These are phyloP conservation scores for Emydocephalus ijimae DNA, from an alignment of 2,113 vertebrate genomes.

Conservation along the genomic window DNA sequence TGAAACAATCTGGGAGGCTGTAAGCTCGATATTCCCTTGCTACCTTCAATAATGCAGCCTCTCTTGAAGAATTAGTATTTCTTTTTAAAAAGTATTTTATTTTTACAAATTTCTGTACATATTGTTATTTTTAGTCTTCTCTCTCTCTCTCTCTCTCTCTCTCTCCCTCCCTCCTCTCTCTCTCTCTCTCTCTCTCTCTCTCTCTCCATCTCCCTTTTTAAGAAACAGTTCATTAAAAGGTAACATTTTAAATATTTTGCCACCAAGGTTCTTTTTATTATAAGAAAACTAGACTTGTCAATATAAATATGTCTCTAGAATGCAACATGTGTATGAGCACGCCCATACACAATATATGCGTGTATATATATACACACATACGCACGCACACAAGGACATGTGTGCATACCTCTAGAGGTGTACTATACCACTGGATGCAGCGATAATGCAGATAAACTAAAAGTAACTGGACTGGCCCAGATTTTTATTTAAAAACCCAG, in stretches of 20 bases:
- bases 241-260: slow-evolving; percentile 70
- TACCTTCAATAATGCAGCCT: slow-evolving; percentile 64
- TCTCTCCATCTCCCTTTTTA: slow-evolving; percentile 48
- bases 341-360: slow-evolving; percentile 40
- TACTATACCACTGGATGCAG: slow-evolving; percentile 39
- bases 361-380: slow-evolving; percentile 20
- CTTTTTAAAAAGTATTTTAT: slow-evolving; percentile 16
- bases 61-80: slow-evolving; percentile 69
- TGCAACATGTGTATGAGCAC: slow-evolving; percentile 41
- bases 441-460: slow-evolving; percentile 32
- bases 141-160: slow-evolving; percentile 23
- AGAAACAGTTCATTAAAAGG: slow-evolving; percentile 77
- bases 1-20: slow-evolving; percentile 72
- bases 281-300: slow-evolving; percentile 68
- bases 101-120: slow-evolving; percentile 78
- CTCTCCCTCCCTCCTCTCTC: slow-evolving; percentile 20
- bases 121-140: slow-evolving; percentile 56
- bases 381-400: background rate
- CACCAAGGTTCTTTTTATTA: slow-evolving; percentile 62
- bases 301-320: slow-evolving; percentile 63
- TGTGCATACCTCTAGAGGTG: background rate
- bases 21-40: slow-evolving; percentile 72
- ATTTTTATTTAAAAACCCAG: slow-evolving; percentile 50
- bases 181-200: slow-evolving; percentile 13
- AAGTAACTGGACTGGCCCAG: slow-evolving; percentile 57